phyloP scores from a whole-genome alignment of 1,140 invertebrate genomes.

The Vanessa tameamea region DNA sequence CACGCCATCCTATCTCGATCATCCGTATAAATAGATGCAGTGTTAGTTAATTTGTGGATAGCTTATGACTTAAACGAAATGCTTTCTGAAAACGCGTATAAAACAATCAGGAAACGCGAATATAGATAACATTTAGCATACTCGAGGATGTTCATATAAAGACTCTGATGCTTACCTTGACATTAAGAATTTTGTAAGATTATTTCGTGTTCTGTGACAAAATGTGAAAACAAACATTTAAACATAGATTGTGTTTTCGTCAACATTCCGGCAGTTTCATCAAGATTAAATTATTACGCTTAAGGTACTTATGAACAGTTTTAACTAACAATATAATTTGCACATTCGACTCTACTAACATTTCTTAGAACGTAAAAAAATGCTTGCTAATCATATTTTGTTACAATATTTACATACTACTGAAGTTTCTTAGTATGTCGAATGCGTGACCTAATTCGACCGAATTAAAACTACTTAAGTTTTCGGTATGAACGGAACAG shows the following conservation, averaged over 20 bases:
- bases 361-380: neutral
- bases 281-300: neutral
- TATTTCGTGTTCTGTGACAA: neutral
- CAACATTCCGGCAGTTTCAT: neutral
- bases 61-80: conserved; percentile 10
- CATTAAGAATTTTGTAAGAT: neutral
- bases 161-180: neutral
- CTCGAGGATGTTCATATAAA: neutral
- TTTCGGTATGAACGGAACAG: neutral
- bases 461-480: neutral
- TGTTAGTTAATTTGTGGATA: conserved; percentile 23
- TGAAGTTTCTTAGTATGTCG: neutral
- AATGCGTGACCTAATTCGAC: conserved; percentile 9
- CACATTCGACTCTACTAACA: neutral
- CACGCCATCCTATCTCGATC: conserved; percentile 8
- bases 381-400: neutral
- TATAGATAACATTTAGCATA: neutral
- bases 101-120: neutral
- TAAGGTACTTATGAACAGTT: conserved; percentile 1
- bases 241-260: neutral
- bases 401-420: neutral
- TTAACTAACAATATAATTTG: neutral
- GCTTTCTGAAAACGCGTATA: neutral
- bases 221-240: neutral
- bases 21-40: conserved; percentile 33